Conservation (phyloP, 2,113 vertebrate genomes). For the Clupea harengus region DNA sequence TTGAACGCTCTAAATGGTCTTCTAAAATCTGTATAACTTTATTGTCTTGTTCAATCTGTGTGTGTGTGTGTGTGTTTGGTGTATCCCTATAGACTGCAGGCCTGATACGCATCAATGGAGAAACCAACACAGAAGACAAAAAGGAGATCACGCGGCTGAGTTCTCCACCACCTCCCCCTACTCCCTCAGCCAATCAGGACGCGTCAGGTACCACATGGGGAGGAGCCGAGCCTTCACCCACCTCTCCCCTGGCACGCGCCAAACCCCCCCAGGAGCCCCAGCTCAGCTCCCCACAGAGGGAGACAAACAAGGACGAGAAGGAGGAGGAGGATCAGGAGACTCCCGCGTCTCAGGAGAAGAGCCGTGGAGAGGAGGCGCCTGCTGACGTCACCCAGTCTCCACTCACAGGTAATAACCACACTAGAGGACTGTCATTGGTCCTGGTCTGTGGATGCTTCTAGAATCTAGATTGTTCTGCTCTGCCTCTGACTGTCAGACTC, state of each 20-base stretch:
- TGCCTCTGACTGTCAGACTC: neutral
- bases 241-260: neutral
- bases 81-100: constrained; percentile 78
- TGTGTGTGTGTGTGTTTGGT: constrained; percentile 33
- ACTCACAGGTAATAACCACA: constrained; percentile 26
- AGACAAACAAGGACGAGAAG: neutral
- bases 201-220: constrained; percentile 14
- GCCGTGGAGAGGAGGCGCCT: constrained; percentile 12
- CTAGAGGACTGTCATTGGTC: neutral
- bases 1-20: neutral
- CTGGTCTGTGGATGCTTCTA: neutral
- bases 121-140: constrained; percentile 62
- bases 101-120: constrained; percentile 82
- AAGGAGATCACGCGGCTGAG: constrained; percentile 48
- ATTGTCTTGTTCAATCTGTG: neutral
- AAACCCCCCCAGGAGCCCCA: constrained; percentile 1
- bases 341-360: constrained; percentile 17
- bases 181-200: constrained; percentile 6
- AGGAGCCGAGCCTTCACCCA: neutral
- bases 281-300: neutral
- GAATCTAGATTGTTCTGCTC: constrained; percentile 7
- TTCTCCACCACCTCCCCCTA: constrained; percentile 32
- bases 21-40: neutral
- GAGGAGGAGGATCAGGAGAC: neutral
- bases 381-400: constrained; percentile 21